A percentile compares a stretch with the other conserved stretches of the same genome.
phyloP scores from a whole-genome alignment of 1,140 invertebrate genomes.

The Hetaerina americana region DNA sequence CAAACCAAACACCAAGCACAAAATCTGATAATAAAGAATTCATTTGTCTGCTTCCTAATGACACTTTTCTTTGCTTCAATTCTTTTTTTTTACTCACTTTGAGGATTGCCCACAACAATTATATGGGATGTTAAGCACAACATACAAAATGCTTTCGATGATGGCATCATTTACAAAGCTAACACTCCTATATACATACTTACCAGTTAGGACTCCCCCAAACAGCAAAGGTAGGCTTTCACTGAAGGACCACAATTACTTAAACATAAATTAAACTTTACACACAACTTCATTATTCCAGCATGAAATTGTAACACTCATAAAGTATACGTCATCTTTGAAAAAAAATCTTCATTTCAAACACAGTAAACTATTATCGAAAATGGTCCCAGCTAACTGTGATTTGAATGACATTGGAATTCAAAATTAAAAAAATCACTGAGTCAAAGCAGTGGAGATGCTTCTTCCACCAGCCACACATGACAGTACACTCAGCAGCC shows the following conservation, averaged over 20 bases:
- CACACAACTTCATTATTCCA: not conserved
- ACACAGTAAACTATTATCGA: not conserved
- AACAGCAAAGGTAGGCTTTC: not conserved
- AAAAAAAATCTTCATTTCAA: not conserved
- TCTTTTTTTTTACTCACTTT: not conserved
- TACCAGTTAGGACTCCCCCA: not conserved
- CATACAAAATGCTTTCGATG: not conserved
- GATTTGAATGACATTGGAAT: not conserved
- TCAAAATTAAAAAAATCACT: not conserved
- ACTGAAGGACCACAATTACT: not conserved
- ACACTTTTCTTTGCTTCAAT: not conserved
- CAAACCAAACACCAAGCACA: not conserved
- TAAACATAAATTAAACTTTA: not conserved
- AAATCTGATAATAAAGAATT: not conserved
- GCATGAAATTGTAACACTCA: not conserved
- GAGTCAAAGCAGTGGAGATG: not conserved
- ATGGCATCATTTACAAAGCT: not conserved
- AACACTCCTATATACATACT: not conserved
- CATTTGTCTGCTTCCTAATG: not conserved
- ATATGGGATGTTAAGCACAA: not conserved
- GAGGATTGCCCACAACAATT: not conserved
- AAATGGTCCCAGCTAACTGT: not conserved
- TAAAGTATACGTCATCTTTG: not conserved
- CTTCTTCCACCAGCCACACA: not conserved
- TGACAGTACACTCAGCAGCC: not conserved